Evolutionary conservation across 2,113 vertebrate species (phyloP), one percentile per base, ranked within the genome.

Genomic region (Columba livia): DNA sequence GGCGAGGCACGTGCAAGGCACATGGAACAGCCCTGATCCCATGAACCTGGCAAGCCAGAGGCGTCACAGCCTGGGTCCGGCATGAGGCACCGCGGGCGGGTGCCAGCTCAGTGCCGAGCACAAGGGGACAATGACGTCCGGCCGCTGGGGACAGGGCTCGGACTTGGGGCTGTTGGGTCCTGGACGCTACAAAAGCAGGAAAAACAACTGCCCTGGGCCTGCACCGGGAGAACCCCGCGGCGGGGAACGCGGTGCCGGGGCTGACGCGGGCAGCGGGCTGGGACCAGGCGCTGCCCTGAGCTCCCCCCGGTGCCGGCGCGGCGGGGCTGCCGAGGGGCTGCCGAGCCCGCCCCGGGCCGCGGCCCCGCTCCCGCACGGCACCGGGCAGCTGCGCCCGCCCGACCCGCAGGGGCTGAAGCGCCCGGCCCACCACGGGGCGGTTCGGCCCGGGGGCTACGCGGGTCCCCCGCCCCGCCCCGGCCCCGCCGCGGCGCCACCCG

Each of bases 31-130:
- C 6, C 47, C 60, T 2, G 25, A 23, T 9, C 28, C 54, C 48
- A 8, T 1, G 2, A 42, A 38, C 11, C 44, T 2, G 47, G 7
- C 0, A 8, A 36, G 60, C 9, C 54, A 15, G 56, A 26, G 19
- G 28, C 62, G 13, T 34, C 48, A 2, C 62, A 5, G 12, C 62
- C 48, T 0, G 7, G 9, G 32, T 29, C 69, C 3, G 6, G 54
- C 56, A 10, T 2, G 23, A 11, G 72, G 48, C 18, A 31, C n/a
- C 28, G 0, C 34, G 47, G 65, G 31, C n/a, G 51, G 31, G 23
- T 5, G 54, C 21, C 17, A 6, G 38, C 73, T 77, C 72, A 3
- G 89, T 1, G 47, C 12, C 3, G 71, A 48, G 12, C 20, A 4
- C 26, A 28, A 16, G n/a, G 47, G 40, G 34, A 44, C 6, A 5